Evolutionary conservation across 2,113 vertebrate genomes (phyloP).

Genomic region (Odontesthes bonariensis): DNA sequence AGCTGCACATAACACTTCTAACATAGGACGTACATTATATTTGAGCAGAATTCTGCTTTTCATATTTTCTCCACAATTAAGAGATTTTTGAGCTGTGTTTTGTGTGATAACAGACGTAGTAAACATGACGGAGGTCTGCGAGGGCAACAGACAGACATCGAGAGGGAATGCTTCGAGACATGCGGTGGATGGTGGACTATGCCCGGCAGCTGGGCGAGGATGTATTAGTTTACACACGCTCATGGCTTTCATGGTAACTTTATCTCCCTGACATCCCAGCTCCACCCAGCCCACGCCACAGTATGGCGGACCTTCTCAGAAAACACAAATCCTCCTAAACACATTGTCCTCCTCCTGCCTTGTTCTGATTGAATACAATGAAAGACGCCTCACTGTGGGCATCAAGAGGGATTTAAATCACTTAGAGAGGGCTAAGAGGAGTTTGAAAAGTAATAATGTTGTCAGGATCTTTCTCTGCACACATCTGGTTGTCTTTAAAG

Average conservation of each 20-base stretch:
- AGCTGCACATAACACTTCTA: no score
- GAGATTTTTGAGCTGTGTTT: background rate
- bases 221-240: conserved; percentile 77
- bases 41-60: no score
- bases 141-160: conserved; percentile 34
- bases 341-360: background rate
- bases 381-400: no score
- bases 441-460: conserved; percentile 36
- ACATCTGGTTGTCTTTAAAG: conserved; percentile 65
- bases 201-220: conserved; percentile 65
- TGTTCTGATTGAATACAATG: background rate
- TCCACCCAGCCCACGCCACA: conserved; percentile 18
- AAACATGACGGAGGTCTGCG: conserved; percentile 10
- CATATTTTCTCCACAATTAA: background rate
- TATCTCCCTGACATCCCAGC: conserved; percentile 44
- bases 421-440: background rate
- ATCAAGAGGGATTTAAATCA: background rate
- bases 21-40: no score
- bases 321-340: background rate
- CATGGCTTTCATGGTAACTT: conserved; percentile 77
- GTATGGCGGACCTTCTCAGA: background rate
- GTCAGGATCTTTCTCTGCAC: conserved; percentile 2
- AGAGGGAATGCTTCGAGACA: conserved; percentile 56
- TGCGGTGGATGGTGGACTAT: conserved; percentile 55
- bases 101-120: background rate